phyloP scores from a whole-genome alignment of 2,113 vertebrate species.

The Camelus bactrianus region DNA sequence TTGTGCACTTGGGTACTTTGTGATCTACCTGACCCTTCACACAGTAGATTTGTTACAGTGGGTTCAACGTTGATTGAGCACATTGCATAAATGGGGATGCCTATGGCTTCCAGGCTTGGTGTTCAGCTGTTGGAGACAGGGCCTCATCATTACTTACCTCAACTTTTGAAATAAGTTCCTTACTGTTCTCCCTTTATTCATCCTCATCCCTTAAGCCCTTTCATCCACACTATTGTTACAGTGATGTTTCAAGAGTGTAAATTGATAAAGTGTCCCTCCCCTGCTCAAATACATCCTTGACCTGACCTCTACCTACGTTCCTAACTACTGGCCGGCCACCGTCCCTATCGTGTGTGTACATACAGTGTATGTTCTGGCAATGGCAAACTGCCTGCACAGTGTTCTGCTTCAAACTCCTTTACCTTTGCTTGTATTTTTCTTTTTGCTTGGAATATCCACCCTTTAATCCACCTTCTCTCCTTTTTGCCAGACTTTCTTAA shows the following conservation, averaged over 20 bases:
- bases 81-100: background rate
- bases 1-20: background rate
- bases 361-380: background rate
- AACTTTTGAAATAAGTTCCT: background rate
- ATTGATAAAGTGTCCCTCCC: background rate
- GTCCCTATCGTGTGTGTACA: background rate
- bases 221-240: background rate
- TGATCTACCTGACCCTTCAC: background rate
- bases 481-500: background rate
- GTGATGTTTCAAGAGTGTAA: background rate
- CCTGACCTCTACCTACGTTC: background rate
- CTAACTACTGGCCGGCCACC: background rate
- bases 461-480: fast-evolving
- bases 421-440: background rate
- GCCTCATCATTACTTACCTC: background rate
- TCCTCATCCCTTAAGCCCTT: background rate
- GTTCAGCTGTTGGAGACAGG: background rate
- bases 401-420: background rate
- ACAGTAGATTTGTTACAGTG: background rate
- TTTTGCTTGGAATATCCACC: background rate
- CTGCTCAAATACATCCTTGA: background rate
- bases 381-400: background rate
- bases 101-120: background rate
- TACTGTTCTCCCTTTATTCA: background rate
- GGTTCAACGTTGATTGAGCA: background rate